A percentile compares a stretch with the other conserved stretches of the same genome.
Conservation (phyloP, 2,797 vertebrate genomes). For the Hippoglossus hippoglossus region DNA sequence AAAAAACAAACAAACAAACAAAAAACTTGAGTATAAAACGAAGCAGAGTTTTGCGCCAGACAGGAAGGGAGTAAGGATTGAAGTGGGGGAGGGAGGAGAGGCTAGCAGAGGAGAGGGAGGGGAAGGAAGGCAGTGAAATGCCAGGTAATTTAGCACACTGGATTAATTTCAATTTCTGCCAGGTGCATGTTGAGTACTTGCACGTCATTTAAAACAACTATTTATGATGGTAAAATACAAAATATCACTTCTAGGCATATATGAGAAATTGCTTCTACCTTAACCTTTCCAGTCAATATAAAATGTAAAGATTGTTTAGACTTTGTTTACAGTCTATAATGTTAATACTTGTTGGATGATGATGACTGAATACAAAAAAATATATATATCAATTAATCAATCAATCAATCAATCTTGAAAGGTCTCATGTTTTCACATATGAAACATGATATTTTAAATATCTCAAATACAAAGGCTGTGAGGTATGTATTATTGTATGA, state of each 20-base stretch:
- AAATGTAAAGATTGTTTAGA: too few species aligned
- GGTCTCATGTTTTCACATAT: too few species aligned
- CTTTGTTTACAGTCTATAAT: too few species aligned
- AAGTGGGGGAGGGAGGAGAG: conserved; percentile 38
- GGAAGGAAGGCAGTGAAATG: conserved; percentile 79
- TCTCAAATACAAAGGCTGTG: too few species aligned
- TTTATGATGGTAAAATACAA: not conserved
- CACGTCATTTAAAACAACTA: conserved; percentile 46
- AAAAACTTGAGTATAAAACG: conserved; percentile 34
- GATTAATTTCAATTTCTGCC: conserved; percentile 39
- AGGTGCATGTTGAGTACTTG: conserved; percentile 50
- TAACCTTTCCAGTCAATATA: too few species aligned
- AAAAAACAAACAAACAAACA: conserved; percentile 8
- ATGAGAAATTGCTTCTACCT: too few species aligned
- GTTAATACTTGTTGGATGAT: too few species aligned
- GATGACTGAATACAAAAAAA: too few species aligned
- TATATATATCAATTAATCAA: too few species aligned
- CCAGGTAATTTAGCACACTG: conserved; percentile 90
- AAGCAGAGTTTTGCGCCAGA: conserved; percentile 28
- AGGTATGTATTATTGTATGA: too few species aligned
- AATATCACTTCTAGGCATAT: not conserved
- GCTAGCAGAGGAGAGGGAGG: conserved; percentile 30
- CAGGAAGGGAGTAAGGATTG: conserved; percentile 42
- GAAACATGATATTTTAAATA: too few species aligned
- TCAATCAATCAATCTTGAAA: too few species aligned